These are phyloP conservation scores for Microctenopoma lineatum DNA, from an alignment of 2,797 vertebrate species.

Conservation along the genomic window DNA sequence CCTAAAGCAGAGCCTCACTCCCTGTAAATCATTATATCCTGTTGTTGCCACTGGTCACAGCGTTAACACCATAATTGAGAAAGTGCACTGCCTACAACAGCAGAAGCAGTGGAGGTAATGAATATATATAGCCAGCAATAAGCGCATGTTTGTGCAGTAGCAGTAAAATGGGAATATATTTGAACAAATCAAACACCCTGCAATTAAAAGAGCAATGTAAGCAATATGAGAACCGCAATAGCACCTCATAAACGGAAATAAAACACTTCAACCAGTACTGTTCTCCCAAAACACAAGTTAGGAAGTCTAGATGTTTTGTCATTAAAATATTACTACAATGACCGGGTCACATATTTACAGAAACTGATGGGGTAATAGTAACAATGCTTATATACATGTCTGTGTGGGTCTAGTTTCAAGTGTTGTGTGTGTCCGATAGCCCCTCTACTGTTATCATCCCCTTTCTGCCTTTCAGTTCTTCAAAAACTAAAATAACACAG, in stretches of 20 bases:
- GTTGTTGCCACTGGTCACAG: neutral
- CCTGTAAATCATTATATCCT: constrained; percentile 34
- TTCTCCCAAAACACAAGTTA: neutral
- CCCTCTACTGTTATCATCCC: neutral
- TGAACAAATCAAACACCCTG: neutral
- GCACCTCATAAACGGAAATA: neutral
- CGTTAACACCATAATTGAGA: neutral
- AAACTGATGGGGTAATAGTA: neutral
- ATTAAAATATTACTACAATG: neutral
- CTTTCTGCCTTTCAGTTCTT: neutral
- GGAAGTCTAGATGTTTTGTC: neutral
- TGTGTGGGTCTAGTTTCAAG: neutral
- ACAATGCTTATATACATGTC: neutral
- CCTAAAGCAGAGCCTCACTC: constrained; percentile 12
- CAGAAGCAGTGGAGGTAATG: neutral
- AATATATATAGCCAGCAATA: constrained; percentile 12
- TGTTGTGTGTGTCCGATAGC: neutral
- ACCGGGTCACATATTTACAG: neutral
- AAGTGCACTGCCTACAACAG: neutral
- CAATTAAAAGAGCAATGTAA: constrained; percentile 8
- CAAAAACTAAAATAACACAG: neutral
- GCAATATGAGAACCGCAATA: neutral
- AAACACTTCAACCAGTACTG: no score
- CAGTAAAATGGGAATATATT: constrained; percentile 6
- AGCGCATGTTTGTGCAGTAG: neutral